phyloP scores from a whole-genome alignment of 1,140 invertebrate species.

The Drosophila miranda region DNA sequence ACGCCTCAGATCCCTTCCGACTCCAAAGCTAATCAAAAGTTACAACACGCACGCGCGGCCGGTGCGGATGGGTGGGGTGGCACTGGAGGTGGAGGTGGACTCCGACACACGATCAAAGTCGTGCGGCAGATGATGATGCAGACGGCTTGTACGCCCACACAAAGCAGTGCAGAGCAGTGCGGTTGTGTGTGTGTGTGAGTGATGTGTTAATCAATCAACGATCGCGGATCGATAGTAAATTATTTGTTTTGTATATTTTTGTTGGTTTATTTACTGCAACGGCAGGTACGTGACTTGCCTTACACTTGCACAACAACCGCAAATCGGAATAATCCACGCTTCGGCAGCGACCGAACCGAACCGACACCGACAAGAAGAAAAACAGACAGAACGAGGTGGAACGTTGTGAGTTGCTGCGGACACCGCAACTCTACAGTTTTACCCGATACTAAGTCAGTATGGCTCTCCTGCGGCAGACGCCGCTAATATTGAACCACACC shows the following conservation, averaged over 20 bases:
- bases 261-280: slow-evolving; percentile 48
- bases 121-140: slow-evolving; percentile 53
- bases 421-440: too few species aligned
- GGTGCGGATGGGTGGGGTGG: neutral
- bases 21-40: slow-evolving; percentile 69
- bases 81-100: neutral
- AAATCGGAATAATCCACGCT: slow-evolving; percentile 51
- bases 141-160: slow-evolving; percentile 10
- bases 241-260: slow-evolving; percentile 50
- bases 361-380: slow-evolving; percentile 30
- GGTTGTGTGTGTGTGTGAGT: slow-evolving; percentile 37
- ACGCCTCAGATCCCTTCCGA: slow-evolving; percentile 28
- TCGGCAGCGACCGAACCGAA: slow-evolving; percentile 42
- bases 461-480: too few species aligned
- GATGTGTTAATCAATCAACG: slow-evolving; percentile 69
- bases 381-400: slow-evolving; percentile 28
- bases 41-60: slow-evolving; percentile 69
- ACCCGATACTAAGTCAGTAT: too few species aligned
- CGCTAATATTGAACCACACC: too few species aligned
- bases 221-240: slow-evolving; percentile 58
- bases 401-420: too few species aligned
- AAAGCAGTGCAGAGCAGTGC: slow-evolving; percentile 27
- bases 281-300: slow-evolving; percentile 48
- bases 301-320: slow-evolving; percentile 50
- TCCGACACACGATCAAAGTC: slow-evolving; percentile 65